Conservation (phyloP, 2,113 vertebrate species). For the Chloebia gouldiae region DNA sequence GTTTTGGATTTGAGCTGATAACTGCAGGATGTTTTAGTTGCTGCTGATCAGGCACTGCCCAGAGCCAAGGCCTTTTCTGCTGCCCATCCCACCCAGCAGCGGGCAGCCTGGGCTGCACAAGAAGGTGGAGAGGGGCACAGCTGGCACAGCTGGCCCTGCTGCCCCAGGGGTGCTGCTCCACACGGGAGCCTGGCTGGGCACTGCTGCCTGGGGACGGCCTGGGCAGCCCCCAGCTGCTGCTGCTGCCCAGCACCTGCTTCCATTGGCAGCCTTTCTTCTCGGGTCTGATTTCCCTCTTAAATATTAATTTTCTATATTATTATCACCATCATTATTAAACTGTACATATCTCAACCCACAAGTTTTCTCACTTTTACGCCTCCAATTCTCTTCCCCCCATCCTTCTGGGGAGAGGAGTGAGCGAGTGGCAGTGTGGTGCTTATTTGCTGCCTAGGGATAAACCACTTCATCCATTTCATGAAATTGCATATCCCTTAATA, state of each 20-base stretch:
- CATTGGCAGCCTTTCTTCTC: neutral
- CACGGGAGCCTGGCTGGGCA: neutral
- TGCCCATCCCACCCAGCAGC: neutral
- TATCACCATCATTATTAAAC: neutral
- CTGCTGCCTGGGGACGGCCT: neutral
- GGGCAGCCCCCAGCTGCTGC: neutral
- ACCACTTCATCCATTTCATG: neutral
- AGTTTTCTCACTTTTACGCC: neutral
- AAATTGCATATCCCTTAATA: neutral
- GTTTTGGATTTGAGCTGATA: neutral
- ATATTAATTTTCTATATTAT: neutral
- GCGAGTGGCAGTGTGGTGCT: neutral
- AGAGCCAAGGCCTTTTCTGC: neutral
- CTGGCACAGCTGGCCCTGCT: neutral
- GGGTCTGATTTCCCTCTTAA: neutral
- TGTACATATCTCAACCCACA: neutral
- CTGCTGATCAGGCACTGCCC: neutral
- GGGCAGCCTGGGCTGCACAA: neutral
- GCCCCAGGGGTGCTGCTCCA: neutral
- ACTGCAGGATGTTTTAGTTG: neutral
- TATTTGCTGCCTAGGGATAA: neutral
- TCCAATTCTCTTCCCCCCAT: neutral
- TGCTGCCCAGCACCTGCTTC: neutral
- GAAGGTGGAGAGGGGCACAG: no score
- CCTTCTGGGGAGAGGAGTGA: neutral